A percentile compares a stretch with the other conserved stretches of the same genome.
Conservation (phyloP, 2,888 invertebrate genomes). For the Limnephilus marmoratus region DNA sequence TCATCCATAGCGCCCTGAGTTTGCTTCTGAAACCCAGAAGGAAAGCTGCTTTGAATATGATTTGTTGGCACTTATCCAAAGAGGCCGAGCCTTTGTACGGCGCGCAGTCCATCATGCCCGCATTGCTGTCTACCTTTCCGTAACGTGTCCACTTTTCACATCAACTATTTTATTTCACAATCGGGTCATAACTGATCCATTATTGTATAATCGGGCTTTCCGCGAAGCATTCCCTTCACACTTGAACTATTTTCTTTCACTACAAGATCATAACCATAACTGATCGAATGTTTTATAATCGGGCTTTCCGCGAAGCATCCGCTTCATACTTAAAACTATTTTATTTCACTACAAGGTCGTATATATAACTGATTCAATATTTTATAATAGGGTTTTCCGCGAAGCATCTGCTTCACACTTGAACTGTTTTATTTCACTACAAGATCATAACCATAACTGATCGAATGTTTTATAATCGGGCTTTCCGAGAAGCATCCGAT, state of each 20-base stretch:
- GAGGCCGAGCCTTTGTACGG: slow-evolving; percentile 42
- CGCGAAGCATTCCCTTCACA: background rate
- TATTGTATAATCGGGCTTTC: background rate
- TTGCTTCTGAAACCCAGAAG: slow-evolving; percentile 50
- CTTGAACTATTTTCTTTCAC: background rate
- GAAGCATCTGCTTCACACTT: background rate
- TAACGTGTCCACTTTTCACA: slow-evolving; percentile 3
- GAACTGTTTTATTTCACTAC: background rate
- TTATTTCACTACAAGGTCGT: background rate
- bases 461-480: background rate
- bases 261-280: slow-evolving; percentile 1
- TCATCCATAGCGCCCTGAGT: slow-evolving; percentile 56
- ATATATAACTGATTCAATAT: background rate
- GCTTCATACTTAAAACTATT: too few relatives aligned
- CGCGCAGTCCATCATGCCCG: slow-evolving; percentile 46
- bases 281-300: background rate
- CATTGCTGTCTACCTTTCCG: background rate
- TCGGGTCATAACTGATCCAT: too few relatives aligned
- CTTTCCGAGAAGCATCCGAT: slow-evolving; percentile 15
- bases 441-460: background rate
- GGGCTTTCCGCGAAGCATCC: too few relatives aligned
- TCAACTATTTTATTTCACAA: background rate
- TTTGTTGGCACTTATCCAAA: slow-evolving; percentile 29
- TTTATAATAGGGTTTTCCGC: background rate
- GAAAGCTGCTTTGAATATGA: slow-evolving; percentile 20